phyloP scores from a whole-genome alignment of 2,797 vertebrate genomes.

The Glossophaga mutica region DNA sequence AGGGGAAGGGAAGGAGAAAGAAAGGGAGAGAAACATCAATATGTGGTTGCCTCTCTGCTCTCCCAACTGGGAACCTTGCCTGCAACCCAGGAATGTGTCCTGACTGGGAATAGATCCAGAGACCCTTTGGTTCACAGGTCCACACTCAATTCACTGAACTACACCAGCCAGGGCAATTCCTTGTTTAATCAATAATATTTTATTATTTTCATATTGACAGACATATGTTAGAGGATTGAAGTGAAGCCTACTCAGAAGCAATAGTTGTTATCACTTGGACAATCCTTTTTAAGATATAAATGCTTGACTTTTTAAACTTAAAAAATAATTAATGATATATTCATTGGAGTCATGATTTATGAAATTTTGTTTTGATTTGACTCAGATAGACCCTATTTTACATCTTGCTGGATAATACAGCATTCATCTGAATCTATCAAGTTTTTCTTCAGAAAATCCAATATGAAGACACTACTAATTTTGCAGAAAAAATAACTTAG shows the following conservation, averaged over 20 bases:
- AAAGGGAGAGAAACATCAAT: too few relatives aligned
- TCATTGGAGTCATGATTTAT: background rate
- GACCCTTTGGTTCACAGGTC: too few relatives aligned
- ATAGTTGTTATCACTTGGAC: background rate
- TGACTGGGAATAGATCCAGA: too few relatives aligned
- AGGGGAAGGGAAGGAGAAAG: too few relatives aligned
- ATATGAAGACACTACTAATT: background rate
- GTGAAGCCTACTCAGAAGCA: background rate
- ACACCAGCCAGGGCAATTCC: too few relatives aligned
- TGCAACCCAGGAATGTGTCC: too few relatives aligned
- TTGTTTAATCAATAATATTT: conserved; percentile 44
- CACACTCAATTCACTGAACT: too few relatives aligned
- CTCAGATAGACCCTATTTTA: background rate
- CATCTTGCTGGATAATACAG: background rate
- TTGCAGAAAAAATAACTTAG: background rate
- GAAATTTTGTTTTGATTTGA: conserved; percentile 6
- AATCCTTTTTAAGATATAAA: background rate
- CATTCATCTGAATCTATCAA: background rate
- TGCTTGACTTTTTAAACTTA: background rate
- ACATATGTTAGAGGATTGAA: conserved; percentile 35
- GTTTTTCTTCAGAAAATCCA: background rate
- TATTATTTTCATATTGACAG: conserved; percentile 42
- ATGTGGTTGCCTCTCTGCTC: too few relatives aligned
- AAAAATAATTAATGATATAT: background rate
- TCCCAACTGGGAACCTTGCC: too few relatives aligned